Percentiles rank a stretch among this genome's conserved stretches.
These are phyloP conservation scores for Ametastegia equiseti DNA, from an alignment of 2,888 invertebrate genomes.

Conservation along the genomic window DNA sequence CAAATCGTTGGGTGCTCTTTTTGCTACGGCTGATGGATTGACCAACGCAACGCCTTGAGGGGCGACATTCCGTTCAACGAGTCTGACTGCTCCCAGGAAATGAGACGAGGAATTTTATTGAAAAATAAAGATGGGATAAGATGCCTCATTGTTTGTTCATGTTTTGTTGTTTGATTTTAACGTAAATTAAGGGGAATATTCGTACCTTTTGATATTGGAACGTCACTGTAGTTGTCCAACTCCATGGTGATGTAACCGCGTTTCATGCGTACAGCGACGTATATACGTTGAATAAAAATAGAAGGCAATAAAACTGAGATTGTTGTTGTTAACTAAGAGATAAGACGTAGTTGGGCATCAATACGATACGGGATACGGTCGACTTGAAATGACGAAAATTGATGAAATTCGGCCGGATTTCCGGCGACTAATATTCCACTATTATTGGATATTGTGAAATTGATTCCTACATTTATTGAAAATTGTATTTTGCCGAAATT, in stretches of 20 bases:
- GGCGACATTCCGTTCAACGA: slow-evolving; percentile 77
- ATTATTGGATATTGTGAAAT: neutral
- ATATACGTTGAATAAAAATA: slow-evolving; percentile 9
- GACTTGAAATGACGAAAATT: neutral
- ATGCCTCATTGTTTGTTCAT: neutral
- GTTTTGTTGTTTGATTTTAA: neutral
- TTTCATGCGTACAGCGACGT: slow-evolving; percentile 24
- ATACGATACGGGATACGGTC: no score
- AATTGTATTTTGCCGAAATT: neutral
- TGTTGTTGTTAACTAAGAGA: slow-evolving; percentile 1
- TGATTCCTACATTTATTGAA: no score
- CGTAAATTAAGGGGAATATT: neutral
- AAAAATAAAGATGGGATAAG: neutral
- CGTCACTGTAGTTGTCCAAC: slow-evolving; percentile 16
- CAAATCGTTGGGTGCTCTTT: slow-evolving; percentile 78
- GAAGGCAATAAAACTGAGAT: neutral
- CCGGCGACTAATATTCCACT: neutral
- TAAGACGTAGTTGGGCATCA: neutral
- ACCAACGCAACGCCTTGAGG: slow-evolving; percentile 76
- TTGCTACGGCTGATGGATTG: slow-evolving; percentile 76
- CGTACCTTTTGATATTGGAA: slow-evolving; percentile 28
- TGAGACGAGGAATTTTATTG: neutral
- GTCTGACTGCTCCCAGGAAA: slow-evolving; percentile 69
- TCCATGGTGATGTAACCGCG: slow-evolving; percentile 28
- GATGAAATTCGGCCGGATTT: neutral